Base-by-base conservation (phyloP, 2,113 vertebrate species). In the Brienomyrus longianalis region DNA sequence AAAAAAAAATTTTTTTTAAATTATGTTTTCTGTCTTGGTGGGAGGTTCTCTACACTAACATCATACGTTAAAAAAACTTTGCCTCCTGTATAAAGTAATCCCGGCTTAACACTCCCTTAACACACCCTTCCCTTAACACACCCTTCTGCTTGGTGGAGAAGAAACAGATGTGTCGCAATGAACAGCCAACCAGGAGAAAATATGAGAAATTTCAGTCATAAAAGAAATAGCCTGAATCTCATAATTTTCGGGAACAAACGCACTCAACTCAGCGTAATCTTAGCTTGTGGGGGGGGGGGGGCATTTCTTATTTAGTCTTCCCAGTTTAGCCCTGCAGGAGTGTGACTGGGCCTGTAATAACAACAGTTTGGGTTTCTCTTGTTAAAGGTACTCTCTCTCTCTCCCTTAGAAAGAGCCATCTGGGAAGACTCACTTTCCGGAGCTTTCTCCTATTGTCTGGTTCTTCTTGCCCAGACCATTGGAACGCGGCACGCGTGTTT, bases 51-150 rank as follows among this genome's bases (percentile, higher is more conserved):
- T 88, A 90, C 89, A 92, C 90, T 80, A 91, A 94, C 92, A 93
- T 90, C 90, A 91, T 89, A 91, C 92, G 92, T 95, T 93, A 94
- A 94, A 93, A 92, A 92, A 92, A 89, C 89, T 91, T 94, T 91
- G 95, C 95, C 95, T 95, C 94, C 94, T 93, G 84, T 45, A 92
- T 89, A 94, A 90, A 89, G 91, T 90, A 92, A 93, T 91, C 93
- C 91, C 85, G 92, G 92, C 91, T 91, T 90, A 94, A 92, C 92
- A 91, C 92, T 77, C 88, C 19, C 89, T 90, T 62, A 89, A 45
- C 31, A 21, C 51, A 19, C 7, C 7, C 35, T 51, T 31, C 23
- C 19, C 91, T 91, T 90, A 94, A 56, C 54, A 56, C 54, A 21
- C 54, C 17, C 54, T 56, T 56, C 17, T 45, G 5, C 2, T 13